Evolutionary conservation across 2,888 invertebrate species (phyloP), one percentile per base, ranked within the genome.

Genomic region (Myopa testacea): DNA sequence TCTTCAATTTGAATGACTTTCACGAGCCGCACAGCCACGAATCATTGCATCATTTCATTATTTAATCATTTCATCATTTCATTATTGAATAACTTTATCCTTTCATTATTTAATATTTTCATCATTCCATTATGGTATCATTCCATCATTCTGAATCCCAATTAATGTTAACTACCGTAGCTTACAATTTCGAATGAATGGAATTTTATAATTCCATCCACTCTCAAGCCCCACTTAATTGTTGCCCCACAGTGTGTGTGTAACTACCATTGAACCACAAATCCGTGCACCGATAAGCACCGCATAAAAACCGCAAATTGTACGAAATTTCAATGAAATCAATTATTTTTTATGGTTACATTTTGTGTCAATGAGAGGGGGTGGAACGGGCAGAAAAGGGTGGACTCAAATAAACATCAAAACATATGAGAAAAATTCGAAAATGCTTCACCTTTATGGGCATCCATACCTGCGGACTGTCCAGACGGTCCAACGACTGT

Each of bases 401-500:
- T 55, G 55, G 10, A 45, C 3, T 26, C 8, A 16, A 50, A 50
- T 7, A 69, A 50, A 69, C 10, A 69, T 19, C 45, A 19, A 50
- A 55, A 50, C 12, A 34, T 10, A 26, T n/a, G 26, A 37, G 67
- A 37, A n/a, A 37, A 67, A 38, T 72, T 40, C 4, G 12, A 37
- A n/a, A 38, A 60, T 40, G 26, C 19, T 60, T 75, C 69, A 81
- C 79, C 81, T 80, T 83, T 80, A 80, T 79, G 77, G 73, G 72
- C 60, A 74, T 80, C 81, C 82, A 85, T 88, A 89, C 89, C 89
- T 88, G 89, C 82, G 89, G 89, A 87, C 89, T 89, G 83, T 89
- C 89, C 81, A 92, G 91, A 81, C 92, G 88, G 84, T 93, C 92
- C 81, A 93, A 84, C 38, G 92, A 92, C 78, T 92, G 92, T 82